phyloP scores from a whole-genome alignment of 2,797 vertebrate species.

The Manis pentadactyla region DNA sequence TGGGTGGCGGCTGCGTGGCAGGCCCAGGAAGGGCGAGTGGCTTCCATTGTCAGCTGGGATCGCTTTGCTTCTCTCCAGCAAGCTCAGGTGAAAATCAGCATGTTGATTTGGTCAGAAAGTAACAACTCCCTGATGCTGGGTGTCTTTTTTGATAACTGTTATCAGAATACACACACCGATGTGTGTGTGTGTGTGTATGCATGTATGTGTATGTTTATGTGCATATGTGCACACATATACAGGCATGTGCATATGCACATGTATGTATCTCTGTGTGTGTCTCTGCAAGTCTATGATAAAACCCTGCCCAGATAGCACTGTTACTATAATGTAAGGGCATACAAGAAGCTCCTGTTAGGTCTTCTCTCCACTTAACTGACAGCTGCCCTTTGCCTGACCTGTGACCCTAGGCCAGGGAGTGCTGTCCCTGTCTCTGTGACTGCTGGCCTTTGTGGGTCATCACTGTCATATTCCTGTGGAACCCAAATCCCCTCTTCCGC shows the following conservation, averaged over 20 bases:
- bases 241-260: neutral
- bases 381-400: neutral
- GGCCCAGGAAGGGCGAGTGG: constrained; percentile 86
- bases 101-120: neutral
- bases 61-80: constrained; percentile 92
- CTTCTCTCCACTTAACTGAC: neutral
- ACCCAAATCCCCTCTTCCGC: neutral
- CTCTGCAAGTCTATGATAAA: too few species aligned
- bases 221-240: neutral
- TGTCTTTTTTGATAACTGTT: neutral
- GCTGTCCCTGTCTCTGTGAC: neutral
- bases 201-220: rapidly evolving
- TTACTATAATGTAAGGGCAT: rapidly evolving
- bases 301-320: neutral
- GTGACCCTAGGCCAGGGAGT: neutral
- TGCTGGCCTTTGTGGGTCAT: neutral
- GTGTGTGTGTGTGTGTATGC: neutral
- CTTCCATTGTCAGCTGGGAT: constrained; percentile 93
- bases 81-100: constrained; percentile 84
- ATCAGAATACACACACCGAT: too few species aligned
- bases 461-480: rapidly evolving
- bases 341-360: neutral
- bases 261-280: too few species aligned
- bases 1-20: constrained; percentile 91
- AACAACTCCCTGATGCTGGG: too few species aligned